Conservation (phyloP, 2,888 invertebrate genomes). For the Bombylius discolor region DNA sequence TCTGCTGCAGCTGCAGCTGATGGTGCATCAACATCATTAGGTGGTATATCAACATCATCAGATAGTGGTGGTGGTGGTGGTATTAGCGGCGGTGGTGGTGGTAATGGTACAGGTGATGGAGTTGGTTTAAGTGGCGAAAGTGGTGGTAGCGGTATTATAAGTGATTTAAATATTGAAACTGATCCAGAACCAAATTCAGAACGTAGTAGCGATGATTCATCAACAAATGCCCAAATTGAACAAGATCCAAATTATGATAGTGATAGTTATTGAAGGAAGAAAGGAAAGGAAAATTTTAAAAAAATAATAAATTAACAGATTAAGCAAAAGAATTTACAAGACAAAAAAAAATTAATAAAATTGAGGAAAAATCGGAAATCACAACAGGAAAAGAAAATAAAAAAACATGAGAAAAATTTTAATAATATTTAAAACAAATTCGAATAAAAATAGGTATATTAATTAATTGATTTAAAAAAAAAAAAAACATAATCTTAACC, state of each 20-base stretch:
- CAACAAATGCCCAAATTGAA: conserved; percentile 32
- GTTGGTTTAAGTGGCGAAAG: not conserved
- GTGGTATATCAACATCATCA: not conserved
- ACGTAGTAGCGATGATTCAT: conserved; percentile 30
- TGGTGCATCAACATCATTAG: not conserved
- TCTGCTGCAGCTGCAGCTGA: not conserved
- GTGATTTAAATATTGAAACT: conserved; percentile 27
- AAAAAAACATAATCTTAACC: too few relatives aligned
- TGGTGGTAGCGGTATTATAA: conserved; percentile 11
- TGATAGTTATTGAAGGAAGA: conserved; percentile 25
- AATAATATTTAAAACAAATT: too few relatives aligned
- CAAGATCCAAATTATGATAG: conserved; percentile 34
- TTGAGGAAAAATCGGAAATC: too few relatives aligned
- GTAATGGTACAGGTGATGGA: not conserved
- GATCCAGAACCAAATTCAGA: conserved; percentile 33
- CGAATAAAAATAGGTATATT: too few relatives aligned
- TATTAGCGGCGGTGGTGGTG: not conserved
- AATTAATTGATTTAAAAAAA: too few relatives aligned
- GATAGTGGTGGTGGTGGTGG: not conserved
- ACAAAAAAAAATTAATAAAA: too few relatives aligned
- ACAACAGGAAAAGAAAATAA: too few relatives aligned
- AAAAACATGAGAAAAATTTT: too few relatives aligned
- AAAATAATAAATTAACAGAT: too few relatives aligned
- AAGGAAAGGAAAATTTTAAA: not conserved
- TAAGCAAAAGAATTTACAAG: too few relatives aligned